phyloP scores from a whole-genome alignment of 2,888 invertebrate genomes.

The Sphecodes monilicornis region DNA sequence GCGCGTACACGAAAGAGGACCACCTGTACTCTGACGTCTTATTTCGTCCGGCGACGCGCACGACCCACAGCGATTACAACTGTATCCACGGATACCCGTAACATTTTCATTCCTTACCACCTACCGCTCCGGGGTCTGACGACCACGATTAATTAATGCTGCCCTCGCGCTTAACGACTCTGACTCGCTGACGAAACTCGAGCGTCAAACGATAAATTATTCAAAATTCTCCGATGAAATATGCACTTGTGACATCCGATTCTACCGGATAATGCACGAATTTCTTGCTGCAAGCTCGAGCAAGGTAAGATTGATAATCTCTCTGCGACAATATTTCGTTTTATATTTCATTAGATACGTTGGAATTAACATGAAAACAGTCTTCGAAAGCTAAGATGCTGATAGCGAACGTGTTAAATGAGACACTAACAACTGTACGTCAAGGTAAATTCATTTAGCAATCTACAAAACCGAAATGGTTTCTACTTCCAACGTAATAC shows the following conservation, averaged over 20 bases:
- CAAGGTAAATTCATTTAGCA: no score
- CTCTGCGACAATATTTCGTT: background rate
- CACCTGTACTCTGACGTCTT: slow-evolving; percentile 80
- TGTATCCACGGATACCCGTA: slow-evolving; percentile 71
- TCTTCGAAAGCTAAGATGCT: no score
- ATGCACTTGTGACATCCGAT: background rate
- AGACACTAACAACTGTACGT: no score
- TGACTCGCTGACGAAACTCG: background rate
- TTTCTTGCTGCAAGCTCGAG: background rate
- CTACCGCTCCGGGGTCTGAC: slow-evolving; percentile 56
- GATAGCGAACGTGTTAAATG: no score
- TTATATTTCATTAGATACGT: background rate
- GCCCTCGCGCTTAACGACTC: slow-evolving; percentile 60
- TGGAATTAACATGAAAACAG: no score
- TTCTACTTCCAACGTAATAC: no score
- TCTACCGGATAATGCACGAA: background rate
- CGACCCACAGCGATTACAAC: slow-evolving; percentile 70
- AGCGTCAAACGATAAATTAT: background rate
- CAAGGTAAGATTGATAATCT: background rate
- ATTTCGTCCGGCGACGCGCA: slow-evolving; percentile 63
- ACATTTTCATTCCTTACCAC: slow-evolving; percentile 74
- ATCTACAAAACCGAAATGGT: no score
- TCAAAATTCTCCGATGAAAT: background rate
- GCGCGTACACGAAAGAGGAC: slow-evolving; percentile 49
- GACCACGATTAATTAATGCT: slow-evolving; percentile 73